Conservation (phyloP, 1,140 invertebrate species). For the Musca vetustissima region DNA sequence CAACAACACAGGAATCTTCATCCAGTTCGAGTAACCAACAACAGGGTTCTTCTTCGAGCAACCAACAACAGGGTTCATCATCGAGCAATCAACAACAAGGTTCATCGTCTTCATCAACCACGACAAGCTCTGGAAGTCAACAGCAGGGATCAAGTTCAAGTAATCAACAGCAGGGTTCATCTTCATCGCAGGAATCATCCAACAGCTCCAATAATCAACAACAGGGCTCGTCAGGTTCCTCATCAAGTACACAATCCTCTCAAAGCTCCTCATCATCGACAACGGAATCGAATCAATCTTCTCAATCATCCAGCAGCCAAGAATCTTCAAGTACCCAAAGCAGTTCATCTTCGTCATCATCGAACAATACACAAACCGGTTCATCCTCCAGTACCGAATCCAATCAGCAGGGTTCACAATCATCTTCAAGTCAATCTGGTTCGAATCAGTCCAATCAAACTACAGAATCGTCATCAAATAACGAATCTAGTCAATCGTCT, state of each 20-base stretch:
- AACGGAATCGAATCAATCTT: neutral
- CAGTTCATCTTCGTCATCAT: slow-evolving; percentile 24
- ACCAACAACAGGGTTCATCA: neutral
- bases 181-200: neutral
- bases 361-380: slow-evolving; percentile 16
- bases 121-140: neutral
- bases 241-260: neutral
- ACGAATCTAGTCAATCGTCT: neutral
- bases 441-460: slow-evolving; percentile 26
- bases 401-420: slow-evolving; percentile 27
- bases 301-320: neutral
- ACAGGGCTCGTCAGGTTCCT: neutral
- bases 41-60: neutral
- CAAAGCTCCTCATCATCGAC: neutral
- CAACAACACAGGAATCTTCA: neutral
- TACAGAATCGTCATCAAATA: slow-evolving; percentile 5
- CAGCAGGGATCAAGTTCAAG: neutral
- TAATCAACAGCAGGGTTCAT: slow-evolving; percentile 3
- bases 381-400: slow-evolving; percentile 27
- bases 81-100: neutral
- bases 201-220: neutral
- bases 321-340: neutral
- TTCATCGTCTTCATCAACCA: neutral
- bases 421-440: slow-evolving; percentile 31
- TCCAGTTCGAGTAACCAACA: neutral